Conservation (phyloP, 2,113 vertebrate species). For the Bubo bubo region DNA sequence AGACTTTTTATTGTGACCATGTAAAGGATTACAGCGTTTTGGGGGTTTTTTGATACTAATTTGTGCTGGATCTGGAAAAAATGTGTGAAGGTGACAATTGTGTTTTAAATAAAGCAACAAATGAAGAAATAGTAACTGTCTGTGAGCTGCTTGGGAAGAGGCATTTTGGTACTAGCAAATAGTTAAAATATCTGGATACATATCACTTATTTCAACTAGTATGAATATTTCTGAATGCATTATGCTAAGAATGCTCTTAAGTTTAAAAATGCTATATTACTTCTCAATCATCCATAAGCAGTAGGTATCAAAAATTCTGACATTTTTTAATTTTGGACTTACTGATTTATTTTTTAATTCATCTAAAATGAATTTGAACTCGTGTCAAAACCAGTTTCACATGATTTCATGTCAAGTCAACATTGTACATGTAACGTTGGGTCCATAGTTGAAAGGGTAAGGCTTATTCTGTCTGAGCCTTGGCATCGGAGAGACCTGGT, state of each 20-base stretch:
- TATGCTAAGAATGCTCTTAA: neutral
- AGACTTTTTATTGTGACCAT: neutral
- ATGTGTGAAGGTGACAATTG: neutral
- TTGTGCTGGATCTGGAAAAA: neutral
- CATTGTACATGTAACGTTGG: neutral
- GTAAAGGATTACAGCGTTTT: neutral
- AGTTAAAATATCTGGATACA: neutral
- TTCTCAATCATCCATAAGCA: neutral
- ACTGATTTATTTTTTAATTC: neutral
- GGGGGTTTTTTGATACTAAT: neutral
- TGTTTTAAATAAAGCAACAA: neutral
- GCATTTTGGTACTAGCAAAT: neutral
- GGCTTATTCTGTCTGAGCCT: neutral
- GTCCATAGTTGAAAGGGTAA: neutral
- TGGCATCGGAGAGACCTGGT: neutral
- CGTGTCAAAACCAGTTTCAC: neutral
- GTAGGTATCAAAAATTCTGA: neutral
- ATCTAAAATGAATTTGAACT: neutral
- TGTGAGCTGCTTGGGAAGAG: neutral
- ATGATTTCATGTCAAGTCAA: neutral
- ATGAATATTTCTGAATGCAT: neutral
- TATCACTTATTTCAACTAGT: neutral
- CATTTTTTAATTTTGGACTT: accelerated
- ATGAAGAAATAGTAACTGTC: neutral
- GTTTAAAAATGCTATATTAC: neutral